Percentiles rank a stretch among this genome's conserved stretches.
These are phyloP conservation scores for Plagodis dolabraria DNA, from an alignment of 2,888 invertebrate genomes.

Conservation along the genomic window DNA sequence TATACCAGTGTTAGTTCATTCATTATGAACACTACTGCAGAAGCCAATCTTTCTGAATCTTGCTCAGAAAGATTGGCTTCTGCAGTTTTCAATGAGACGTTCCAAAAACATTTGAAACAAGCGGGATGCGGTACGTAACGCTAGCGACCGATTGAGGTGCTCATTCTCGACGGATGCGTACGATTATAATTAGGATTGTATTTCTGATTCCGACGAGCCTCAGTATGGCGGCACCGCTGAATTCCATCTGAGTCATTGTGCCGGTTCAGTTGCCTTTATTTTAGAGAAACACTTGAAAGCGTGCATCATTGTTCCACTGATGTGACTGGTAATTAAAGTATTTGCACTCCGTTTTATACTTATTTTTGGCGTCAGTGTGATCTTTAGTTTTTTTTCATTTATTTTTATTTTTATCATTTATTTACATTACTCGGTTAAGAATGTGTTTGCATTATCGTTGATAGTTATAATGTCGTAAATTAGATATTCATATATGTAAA, in stretches of 20 bases:
- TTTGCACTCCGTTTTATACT: slow-evolving; percentile 26
- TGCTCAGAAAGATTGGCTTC: no score
- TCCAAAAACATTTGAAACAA: slow-evolving; percentile 15
- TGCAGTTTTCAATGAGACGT: neutral
- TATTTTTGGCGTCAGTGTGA: slow-evolving; percentile 8
- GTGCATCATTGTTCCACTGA: slow-evolving; percentile 73
- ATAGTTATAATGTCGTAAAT: no score
- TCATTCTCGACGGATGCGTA: slow-evolving; percentile 76
- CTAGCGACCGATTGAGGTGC: slow-evolving; percentile 78
- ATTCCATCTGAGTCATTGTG: slow-evolving; percentile 85
- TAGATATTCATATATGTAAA: no score
- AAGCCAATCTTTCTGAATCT: no score
- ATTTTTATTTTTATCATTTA: neutral
- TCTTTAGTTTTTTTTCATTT: no score
- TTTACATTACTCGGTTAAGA: neutral
- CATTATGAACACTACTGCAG: no score
- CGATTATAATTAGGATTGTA: slow-evolving; percentile 85
- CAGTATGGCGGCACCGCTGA: slow-evolving; percentile 79
- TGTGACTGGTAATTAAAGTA: slow-evolving; percentile 48
- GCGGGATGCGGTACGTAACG: slow-evolving; percentile 51
- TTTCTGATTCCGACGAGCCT: slow-evolving; percentile 83
- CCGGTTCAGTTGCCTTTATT: slow-evolving; percentile 83
- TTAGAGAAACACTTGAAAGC: slow-evolving; percentile 81
- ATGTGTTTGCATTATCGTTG: neutral
- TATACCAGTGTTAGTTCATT: no score